Percentiles rank a stretch among this genome's conserved stretches.
Evolutionary conservation across 2,888 invertebrate genomes (phyloP).

Genomic region (Blomia tropicalis): DNA sequence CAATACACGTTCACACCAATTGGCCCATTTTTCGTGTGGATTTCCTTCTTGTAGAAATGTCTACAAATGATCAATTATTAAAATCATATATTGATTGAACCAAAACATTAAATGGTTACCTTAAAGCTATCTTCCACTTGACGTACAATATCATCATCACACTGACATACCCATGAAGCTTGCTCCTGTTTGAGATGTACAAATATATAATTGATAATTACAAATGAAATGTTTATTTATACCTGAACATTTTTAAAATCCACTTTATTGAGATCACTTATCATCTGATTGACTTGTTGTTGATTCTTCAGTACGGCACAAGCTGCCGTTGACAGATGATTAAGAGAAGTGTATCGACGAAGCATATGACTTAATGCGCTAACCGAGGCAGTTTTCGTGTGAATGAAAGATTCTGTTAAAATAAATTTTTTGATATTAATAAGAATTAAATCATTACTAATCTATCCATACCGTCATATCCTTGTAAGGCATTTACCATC

Average conservation of each 20-base stretch:
- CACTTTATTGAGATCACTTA: slow-evolving; percentile 84
- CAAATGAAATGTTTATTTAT: neutral
- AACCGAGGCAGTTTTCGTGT: slow-evolving; percentile 57
- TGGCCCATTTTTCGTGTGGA: slow-evolving; percentile 81
- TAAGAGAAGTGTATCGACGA: slow-evolving; percentile 85
- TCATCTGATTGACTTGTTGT: slow-evolving; percentile 87
- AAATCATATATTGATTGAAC: neutral
- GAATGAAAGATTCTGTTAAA: slow-evolving; percentile 48
- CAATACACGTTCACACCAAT: slow-evolving; percentile 88
- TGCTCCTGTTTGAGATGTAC: slow-evolving; percentile 37
- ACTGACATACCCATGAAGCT: slow-evolving; percentile 95
- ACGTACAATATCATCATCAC: slow-evolving; percentile 65
- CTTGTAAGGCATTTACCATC: slow-evolving; percentile 61
- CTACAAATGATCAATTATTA: neutral
- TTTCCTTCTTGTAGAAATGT: slow-evolving; percentile 44
- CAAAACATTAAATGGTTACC: slow-evolving; percentile 21
- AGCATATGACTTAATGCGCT: slow-evolving; percentile 77
- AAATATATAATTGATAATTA: slow-evolving; percentile 14
- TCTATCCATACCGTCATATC: slow-evolving; percentile 47
- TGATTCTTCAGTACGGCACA: slow-evolving; percentile 86
- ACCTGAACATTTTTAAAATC: slow-evolving; percentile 82
- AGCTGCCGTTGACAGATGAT: slow-evolving; percentile 89
- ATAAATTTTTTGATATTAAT: neutral
- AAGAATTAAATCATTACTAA: neutral
- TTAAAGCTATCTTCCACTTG: slow-evolving; percentile 78